Percentiles rank a stretch among this genome's conserved stretches.
These are phyloP conservation scores for Prunella strophiata DNA, from an alignment of 2,797 vertebrate species.

Conservation along the genomic window DNA sequence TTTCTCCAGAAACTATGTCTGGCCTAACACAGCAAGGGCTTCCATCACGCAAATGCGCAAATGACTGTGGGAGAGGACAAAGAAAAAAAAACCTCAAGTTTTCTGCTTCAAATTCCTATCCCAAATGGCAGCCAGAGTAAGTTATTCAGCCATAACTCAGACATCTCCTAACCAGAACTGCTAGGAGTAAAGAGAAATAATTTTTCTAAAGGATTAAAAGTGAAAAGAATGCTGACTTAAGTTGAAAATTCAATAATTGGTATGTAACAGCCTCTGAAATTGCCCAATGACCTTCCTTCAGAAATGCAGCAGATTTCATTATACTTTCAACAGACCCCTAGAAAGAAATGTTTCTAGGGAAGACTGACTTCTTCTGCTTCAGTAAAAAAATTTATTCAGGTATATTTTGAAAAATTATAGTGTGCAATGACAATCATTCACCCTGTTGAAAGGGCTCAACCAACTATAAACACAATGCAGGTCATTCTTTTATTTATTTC, in stretches of 20 bases:
- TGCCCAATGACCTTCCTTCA: not conserved
- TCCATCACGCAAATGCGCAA: not conserved
- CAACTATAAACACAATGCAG: not conserved
- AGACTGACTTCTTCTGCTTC: not conserved
- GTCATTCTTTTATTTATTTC: not conserved
- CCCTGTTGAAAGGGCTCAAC: not conserved
- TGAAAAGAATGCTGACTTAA: not conserved
- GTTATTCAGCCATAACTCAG: not conserved
- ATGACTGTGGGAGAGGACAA: not conserved
- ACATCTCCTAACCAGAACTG: not conserved
- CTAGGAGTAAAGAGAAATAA: not conserved
- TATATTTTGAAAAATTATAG: not conserved
- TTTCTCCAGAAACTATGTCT: not conserved
- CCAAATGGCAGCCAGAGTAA: not conserved
- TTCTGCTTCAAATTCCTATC: not conserved
- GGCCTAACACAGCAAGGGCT: rapidly evolving
- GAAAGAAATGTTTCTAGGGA: not conserved
- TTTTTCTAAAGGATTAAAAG: not conserved
- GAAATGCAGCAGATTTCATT: not conserved
- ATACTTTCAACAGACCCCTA: not conserved
- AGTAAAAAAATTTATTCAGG: not conserved
- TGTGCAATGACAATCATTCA: not conserved
- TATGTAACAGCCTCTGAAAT: not conserved
- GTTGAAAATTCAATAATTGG: not conserved
- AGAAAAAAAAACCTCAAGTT: not conserved